A percentile compares a stretch with the other conserved stretches of the same genome.
phyloP scores from a whole-genome alignment of 2,888 invertebrate species.

The Zaprionus lineosus region DNA sequence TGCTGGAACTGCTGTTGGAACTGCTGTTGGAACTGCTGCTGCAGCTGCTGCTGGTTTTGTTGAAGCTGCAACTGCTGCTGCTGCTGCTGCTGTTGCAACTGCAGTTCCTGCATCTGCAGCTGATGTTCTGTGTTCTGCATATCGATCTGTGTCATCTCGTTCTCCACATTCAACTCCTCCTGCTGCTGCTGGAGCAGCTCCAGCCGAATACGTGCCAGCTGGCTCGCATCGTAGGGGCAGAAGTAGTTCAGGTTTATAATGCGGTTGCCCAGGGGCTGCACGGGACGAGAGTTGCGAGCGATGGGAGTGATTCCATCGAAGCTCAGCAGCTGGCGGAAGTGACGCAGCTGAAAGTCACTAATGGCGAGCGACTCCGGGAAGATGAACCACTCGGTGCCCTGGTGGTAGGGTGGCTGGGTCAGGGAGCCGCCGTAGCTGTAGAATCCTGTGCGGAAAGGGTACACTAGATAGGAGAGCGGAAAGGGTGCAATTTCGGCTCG shows the following conservation, averaged over 20 bases:
- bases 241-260: constrained; percentile 76
- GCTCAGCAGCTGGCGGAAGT: constrained; percentile 79
- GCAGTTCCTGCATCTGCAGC: too few species aligned
- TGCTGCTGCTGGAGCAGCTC: constrained; percentile 45
- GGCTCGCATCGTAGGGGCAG: constrained; percentile 66
- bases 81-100: constrained; percentile 43
- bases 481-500: constrained; percentile 84
- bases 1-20: constrained; percentile 5
- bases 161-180: constrained; percentile 1
- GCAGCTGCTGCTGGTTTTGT: constrained; percentile 18
- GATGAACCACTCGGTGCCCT: constrained; percentile 86
- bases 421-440: constrained; percentile 85
- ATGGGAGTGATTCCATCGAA: constrained; percentile 74
- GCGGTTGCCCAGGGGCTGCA: constrained; percentile 76
- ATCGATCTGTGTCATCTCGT: too few species aligned
- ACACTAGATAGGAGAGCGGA: constrained; percentile 84
- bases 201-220: constrained; percentile 44
- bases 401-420: constrained; percentile 85
- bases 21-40: too few species aligned
- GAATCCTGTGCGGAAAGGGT: constrained; percentile 84
- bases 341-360: constrained; percentile 83
- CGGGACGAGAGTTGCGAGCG: constrained; percentile 80
- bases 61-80: constrained; percentile 3
- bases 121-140: too few species aligned
- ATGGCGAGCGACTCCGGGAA: constrained; percentile 85